A percentile compares a stretch with the other conserved stretches of the same genome.
phyloP scores from a whole-genome alignment of 2,888 invertebrate species.

The Petrolisthes manimaculis region DNA sequence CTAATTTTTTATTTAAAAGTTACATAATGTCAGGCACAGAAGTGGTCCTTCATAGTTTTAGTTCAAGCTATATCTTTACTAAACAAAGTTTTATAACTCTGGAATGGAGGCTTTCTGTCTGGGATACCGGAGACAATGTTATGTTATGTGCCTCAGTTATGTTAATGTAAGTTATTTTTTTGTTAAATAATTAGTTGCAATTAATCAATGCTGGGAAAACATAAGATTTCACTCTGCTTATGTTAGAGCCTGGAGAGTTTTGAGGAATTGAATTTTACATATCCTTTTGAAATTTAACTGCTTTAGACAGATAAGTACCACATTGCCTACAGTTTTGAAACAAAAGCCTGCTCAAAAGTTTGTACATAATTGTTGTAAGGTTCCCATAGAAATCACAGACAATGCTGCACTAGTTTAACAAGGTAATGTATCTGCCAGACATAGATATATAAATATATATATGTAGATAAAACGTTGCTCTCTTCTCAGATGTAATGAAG shows the following conservation, averaged over 20 bases:
- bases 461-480: constrained; percentile 17
- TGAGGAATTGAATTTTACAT: neutral
- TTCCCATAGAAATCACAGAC: neutral
- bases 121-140: too few relatives aligned
- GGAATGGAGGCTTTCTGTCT: too few relatives aligned
- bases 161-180: too few relatives aligned
- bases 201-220: too few relatives aligned
- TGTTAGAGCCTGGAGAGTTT: neutral
- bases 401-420: neutral
- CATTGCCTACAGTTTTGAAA: constrained; percentile 2
- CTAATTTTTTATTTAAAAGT: too few relatives aligned
- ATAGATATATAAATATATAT: constrained; percentile 3
- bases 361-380: constrained; percentile 19
- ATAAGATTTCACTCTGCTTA: too few relatives aligned
- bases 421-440: neutral
- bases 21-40: too few relatives aligned
- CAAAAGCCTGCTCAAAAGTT: constrained; percentile 24
- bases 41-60: too few relatives aligned
- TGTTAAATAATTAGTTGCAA: too few relatives aligned
- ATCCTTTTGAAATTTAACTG: neutral
- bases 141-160: too few relatives aligned
- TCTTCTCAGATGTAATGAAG: constrained; percentile 7
- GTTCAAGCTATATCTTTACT: too few relatives aligned
- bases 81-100: too few relatives aligned
- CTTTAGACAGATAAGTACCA: neutral